Evolutionary conservation across 2,888 invertebrate species (phyloP).

Genomic region (Aelia acuminata): DNA sequence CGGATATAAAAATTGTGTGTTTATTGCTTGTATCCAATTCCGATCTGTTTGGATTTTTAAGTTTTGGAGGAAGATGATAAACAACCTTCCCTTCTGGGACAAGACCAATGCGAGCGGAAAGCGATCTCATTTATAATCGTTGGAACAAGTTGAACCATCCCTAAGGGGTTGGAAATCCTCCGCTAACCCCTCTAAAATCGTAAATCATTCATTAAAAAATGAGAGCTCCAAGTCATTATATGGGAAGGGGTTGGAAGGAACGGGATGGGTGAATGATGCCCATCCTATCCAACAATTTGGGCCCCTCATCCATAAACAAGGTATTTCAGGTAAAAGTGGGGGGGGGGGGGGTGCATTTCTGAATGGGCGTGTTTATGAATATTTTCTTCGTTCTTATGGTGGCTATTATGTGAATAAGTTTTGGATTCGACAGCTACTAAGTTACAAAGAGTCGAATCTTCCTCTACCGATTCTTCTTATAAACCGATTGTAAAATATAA

Average conservation of each 20-base stretch:
- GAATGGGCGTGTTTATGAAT: no score
- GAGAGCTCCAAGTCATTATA: not conserved
- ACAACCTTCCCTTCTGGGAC: not conserved
- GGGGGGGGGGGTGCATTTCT: no score
- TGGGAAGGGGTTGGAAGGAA: not conserved
- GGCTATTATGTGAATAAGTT: no score
- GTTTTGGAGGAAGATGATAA: not conserved
- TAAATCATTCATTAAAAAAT: slow-evolving; percentile 10
- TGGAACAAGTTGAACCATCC: not conserved
- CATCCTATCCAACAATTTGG: not conserved
- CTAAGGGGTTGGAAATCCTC: not conserved
- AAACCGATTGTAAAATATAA: no score
- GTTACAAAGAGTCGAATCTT: no score
- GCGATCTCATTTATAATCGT: slow-evolving; percentile 2
- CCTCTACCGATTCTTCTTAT: no score
- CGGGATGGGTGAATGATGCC: not conserved
- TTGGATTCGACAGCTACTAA: no score
- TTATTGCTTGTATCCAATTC: not conserved
- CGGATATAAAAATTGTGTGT: not conserved
- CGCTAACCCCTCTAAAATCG: not conserved
- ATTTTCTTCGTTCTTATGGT: no score
- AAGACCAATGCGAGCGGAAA: not conserved
- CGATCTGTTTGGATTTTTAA: not conserved
- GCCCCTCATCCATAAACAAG: not conserved
- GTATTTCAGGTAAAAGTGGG: not conserved